Evolutionary conservation across 2,113 vertebrate genomes (phyloP).

Genomic region (Cephalopterus ornatus): DNA sequence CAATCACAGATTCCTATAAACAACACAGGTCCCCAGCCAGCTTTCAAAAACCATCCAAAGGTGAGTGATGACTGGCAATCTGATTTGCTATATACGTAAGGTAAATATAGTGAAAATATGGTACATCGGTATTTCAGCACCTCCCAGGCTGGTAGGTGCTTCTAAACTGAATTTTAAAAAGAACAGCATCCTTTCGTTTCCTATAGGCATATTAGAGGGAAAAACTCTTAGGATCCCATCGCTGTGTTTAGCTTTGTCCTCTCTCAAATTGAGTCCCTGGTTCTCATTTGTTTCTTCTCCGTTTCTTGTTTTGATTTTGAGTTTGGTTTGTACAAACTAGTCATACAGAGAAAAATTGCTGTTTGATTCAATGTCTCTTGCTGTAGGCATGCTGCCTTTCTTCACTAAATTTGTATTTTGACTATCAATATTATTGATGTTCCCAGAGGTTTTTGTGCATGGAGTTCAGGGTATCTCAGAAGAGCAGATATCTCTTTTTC

Average conservation of each 20-base stretch:
- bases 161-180: neutral
- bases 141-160: neutral
- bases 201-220: accelerated
- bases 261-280: neutral
- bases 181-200: neutral
- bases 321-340: neutral
- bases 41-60: neutral
- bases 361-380: neutral
- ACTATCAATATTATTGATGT: neutral
- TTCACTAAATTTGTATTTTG: neutral
- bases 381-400: neutral
- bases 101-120: neutral
- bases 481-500: neutral
- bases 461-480: neutral
- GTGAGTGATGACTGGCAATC: neutral
- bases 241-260: neutral
- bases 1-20: neutral
- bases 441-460: neutral
- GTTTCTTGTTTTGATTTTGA: neutral
- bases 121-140: neutral
- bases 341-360: neutral
- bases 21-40: neutral
- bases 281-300: neutral
- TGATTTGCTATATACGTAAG: neutral
- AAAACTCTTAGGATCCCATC: neutral